Evolutionary conservation across 2,113 vertebrate genomes (phyloP).

Genomic region (Trochalopteron elliotii): DNA sequence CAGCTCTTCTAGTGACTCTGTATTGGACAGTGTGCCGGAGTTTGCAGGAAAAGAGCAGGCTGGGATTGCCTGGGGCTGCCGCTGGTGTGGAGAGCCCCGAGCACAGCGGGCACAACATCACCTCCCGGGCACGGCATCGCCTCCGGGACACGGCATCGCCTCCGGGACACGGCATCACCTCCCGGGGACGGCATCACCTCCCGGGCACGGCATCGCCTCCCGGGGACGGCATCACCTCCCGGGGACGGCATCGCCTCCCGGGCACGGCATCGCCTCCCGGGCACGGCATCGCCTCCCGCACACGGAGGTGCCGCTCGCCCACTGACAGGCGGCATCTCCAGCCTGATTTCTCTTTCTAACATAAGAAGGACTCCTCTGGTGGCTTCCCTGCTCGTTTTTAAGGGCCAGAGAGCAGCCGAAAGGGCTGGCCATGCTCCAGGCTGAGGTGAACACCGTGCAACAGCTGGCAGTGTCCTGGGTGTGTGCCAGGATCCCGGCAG

Average conservation of each 20-base stretch:
- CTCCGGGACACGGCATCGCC: too few species aligned
- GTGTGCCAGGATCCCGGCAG: rapidly evolving
- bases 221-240: too few species aligned
- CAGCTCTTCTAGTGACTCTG: neutral
- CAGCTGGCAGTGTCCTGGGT: neutral
- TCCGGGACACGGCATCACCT: too few species aligned
- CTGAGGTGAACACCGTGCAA: neutral
- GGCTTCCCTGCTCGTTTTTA: neutral
- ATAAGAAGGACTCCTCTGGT: neutral
- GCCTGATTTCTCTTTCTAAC: neutral
- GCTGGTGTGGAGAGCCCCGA: rapidly evolving
- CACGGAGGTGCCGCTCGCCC: neutral
- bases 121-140: neutral
- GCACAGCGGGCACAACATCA: rapidly evolving
- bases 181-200: too few species aligned
- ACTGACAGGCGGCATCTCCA: neutral
- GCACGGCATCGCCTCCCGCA: too few species aligned
- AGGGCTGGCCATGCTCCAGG: neutral
- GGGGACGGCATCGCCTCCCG: too few species aligned
- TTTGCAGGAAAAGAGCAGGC: neutral
- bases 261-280: too few species aligned
- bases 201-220: too few species aligned
- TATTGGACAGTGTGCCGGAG: neutral
- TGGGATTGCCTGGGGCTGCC: neutral
- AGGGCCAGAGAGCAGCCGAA: neutral